Evolutionary conservation across 2,888 invertebrate genomes (phyloP), one percentile per base, ranked within the genome.

Genomic region (Xylocampa areola): DNA sequence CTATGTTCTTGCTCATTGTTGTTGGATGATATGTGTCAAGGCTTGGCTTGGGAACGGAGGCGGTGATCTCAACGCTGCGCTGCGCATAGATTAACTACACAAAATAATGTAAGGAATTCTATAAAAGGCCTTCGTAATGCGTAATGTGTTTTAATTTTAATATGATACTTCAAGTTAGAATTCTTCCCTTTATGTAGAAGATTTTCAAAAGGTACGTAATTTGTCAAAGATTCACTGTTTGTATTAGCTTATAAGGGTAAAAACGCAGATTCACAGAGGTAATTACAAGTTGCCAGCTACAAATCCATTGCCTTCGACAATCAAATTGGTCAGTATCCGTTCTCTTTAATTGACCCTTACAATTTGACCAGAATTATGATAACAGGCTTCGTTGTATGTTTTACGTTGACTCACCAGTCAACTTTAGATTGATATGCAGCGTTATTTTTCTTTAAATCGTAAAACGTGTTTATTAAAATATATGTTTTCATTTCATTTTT

Each of bases 1-100:
- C 66, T 74, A 79, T 79, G 75, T 71, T 78, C 71, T 73, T 72
- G 75, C 68, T 75, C 78, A 81, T 81, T 81, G 79, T 81, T 79
- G 63, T 71, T 41, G 68, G 76, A 79, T 75, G 78, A 80, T 77
- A 76, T 73, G 76, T 77, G 76, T 54, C 73, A 66, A 68, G 62
- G 60, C 53, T 71, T 40, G 32, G 62, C 66, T 66, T 61, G 51
- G 66, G 55, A 57, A 61, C 48, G 54, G 53, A 73, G 68, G 71
- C 68, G 60, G 59, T 63, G 59, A 70, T 68, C 53, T 61, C 63
- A 67, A 43, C 52, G 7, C 11, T 45, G 48, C 52, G 47, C 44
- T 53, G 64, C 52, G 44, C 35, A 41, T 59, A 53, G 50, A 63
- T 69, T 73, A 73, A 62, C 39, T 21, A 39, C 21, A 49, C 49